Evolutionary conservation across 2,113 vertebrate species (phyloP).

Genomic region (Empidonax alnorum): DNA sequence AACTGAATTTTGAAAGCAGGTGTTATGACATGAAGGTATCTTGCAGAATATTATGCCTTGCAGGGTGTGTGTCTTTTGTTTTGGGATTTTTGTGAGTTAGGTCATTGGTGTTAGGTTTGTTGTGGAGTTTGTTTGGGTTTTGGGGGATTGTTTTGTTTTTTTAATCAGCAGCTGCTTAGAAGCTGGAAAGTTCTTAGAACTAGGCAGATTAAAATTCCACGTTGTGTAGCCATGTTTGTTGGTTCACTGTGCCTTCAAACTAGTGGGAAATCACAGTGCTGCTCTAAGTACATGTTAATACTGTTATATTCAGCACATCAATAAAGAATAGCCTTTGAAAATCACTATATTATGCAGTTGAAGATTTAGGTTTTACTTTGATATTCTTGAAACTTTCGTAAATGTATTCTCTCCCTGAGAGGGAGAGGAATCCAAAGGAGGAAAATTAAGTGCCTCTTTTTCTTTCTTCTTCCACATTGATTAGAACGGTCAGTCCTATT

Average conservation of each 20-base stretch:
- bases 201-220: background rate
- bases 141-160: background rate
- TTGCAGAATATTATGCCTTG: background rate
- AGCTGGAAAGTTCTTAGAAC: background rate
- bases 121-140: background rate
- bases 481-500: conserved; percentile 40
- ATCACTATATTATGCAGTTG: background rate
- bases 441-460: background rate
- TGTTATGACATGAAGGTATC: background rate
- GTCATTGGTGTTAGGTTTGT: background rate
- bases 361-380: conserved; percentile 28
- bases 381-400: conserved; percentile 29
- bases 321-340: conserved; percentile 6
- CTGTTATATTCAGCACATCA: background rate
- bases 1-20: background rate
- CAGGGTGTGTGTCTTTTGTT: fast-evolving
- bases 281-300: background rate
- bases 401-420: conserved; percentile 27
- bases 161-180: background rate
- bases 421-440: background rate
- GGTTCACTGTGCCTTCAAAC: background rate
- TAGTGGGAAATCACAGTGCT: background rate
- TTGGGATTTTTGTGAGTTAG: background rate
- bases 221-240: background rate
- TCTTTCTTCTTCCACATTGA: conserved; percentile 36